phyloP scores from a whole-genome alignment of 2,113 vertebrate species.

The Corapipo altera region DNA sequence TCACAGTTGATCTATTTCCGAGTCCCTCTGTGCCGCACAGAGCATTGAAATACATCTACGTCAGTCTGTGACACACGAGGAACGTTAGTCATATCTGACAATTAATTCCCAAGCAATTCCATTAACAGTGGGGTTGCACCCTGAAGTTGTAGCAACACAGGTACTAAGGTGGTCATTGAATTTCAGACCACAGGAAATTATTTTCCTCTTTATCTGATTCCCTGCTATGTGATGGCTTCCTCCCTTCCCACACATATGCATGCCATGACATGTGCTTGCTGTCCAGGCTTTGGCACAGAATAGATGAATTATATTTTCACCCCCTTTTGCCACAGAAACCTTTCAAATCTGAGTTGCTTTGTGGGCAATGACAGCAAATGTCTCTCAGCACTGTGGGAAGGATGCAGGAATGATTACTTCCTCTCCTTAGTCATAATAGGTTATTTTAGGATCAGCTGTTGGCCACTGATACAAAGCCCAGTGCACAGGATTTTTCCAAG shows the following conservation, averaged over 20 bases:
- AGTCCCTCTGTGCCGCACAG: not conserved
- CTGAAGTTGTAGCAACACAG: slow-evolving; percentile 6
- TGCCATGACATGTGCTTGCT: not conserved
- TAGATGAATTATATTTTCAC: not conserved
- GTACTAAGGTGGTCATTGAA: not conserved
- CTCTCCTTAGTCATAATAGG: not conserved
- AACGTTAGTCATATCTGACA: not conserved
- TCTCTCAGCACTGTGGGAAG: not conserved
- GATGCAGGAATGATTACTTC: not conserved
- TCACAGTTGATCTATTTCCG: not conserved
- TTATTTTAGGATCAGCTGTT: slow-evolving; percentile 24
- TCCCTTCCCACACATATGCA: not conserved
- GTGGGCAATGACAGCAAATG: not conserved
- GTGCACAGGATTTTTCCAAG: not conserved
- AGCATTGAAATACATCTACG: not conserved
- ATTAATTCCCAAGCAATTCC: not conserved
- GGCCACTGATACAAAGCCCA: not conserved
- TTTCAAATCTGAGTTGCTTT: not conserved
- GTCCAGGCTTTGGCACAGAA: not conserved
- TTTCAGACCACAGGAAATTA: not conserved
- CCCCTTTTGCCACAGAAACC: not conserved
- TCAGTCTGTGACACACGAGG: not conserved
- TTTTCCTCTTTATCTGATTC: not conserved
- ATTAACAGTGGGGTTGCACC: not conserved
- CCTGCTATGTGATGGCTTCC: not conserved